Base-by-base conservation (phyloP, 2,113 vertebrate genomes). In the Cranoglanis bouderius region DNA sequence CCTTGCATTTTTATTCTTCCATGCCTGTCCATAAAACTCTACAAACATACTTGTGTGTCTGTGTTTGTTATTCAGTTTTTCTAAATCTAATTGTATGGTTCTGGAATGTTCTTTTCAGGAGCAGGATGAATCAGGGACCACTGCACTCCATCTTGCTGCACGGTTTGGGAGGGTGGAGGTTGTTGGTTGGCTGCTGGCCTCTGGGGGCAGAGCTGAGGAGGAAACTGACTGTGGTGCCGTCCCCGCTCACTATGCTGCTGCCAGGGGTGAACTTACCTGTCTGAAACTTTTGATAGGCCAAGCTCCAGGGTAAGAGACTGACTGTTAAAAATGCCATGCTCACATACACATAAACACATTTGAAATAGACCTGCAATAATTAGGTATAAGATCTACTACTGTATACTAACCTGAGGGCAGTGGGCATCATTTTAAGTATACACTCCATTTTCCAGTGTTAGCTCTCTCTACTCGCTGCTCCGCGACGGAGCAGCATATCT, bases 201-300 rank as follows among this genome's bases (percentile, higher is more conserved):
- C 92, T 7, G 96, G 96, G 6, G 95, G 93, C 0, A 38, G 19
- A 0, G 93, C 96, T 4, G 91, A 92, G 0, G 92, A 91, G 86
- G 94, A 96, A 93, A 97, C 97, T 0, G 90, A 92, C 88, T 96
- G 96, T 53, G 96, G 96, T 49, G 97, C 97, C 0, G 86, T 97
- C 86, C 95, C 97, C 0, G 95, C 96, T 82, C 97, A 98, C 94
- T 97, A 97, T 0, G 95, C 97, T 0, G 96, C 97, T 0, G 95
- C 95, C 86, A 96, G 94, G 2, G 97, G 97, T 8, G 94, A 96
- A 91, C 95, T 97, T 32, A 94, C 94, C 86, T 96, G 96, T 90
- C 93, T 97, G 85, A 96, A 96, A 88, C 94, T 97, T 12, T 95
- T 98, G 65, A 18, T 95, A 1, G 91, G 91, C 0, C 94, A 94